Base-by-base conservation (phyloP, 1,140 invertebrate genomes). In the Philopotamus ludificatus region DNA sequence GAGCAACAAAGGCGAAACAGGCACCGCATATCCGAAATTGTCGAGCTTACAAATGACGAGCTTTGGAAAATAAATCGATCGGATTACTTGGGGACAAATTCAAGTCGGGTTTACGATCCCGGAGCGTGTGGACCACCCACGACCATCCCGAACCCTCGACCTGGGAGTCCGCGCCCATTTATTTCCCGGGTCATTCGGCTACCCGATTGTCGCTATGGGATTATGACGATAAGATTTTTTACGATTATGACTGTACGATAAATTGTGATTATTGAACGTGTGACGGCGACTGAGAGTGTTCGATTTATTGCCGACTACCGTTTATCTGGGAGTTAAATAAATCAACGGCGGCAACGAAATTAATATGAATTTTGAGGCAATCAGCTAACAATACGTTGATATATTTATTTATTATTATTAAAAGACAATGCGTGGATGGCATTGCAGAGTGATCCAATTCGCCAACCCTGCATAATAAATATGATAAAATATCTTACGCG, bases 21-120 rank as follows among this genome's bases (percentile, higher is more conserved):
- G n/a, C n/a, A n/a, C n/a, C n/a, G n/a, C n/a, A n/a, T n/a, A n/a
- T 34, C 28, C 4, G 28, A 34, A 34, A 34, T 34, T 34, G 28
- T 34, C 28, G 34, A 12, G 4, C 44, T 7, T 7, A 12, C 44
- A 47, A 9, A 8, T 47, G 4, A 47, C 18, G 18, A 8, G 9
- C n/a, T n/a, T n/a, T n/a, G 12, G 3, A 47, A 51, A 39, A 67
- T 67, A 63, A 58, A 67, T 67, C 65, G 65, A 63, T 67, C 65
- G 45, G 59, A 63, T 63, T 67, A 58, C 51, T 63, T 62, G 53
- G 45, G n/a, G 66, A 63, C 66, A 64, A 68, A 63, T 68, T 63
- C 51, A 47, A 68, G 47, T 45, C 50, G 34, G 28, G 26, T 62
- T 62, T 62, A 62, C 16, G n/a, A 21, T 8, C 44, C 22, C 16